Evolutionary conservation across 2,888 invertebrate species (phyloP).

Genomic region (Drosophila cognata): DNA sequence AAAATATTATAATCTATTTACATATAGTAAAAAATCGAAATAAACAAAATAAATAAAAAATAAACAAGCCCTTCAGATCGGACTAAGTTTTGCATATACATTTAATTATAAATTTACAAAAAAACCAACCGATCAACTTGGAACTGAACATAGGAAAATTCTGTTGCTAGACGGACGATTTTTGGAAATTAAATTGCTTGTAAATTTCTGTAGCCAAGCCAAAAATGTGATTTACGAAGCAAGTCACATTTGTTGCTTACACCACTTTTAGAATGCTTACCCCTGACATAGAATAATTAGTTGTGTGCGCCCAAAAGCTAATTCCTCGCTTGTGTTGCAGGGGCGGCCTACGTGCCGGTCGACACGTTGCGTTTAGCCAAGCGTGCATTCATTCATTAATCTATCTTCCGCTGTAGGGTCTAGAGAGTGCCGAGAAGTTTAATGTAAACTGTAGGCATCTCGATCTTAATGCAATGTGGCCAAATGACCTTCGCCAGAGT

Average conservation of each 20-base stretch:
- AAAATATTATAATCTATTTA: background rate
- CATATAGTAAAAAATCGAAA: background rate
- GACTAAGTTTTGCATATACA: background rate
- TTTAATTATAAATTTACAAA: background rate
- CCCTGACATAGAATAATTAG: constrained; percentile 14
- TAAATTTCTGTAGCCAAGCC: background rate
- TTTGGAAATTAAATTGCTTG: background rate
- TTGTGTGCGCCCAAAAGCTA: constrained; percentile 1
- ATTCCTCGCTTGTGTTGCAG: constrained; percentile 21
- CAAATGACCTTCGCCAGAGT: constrained; percentile 8
- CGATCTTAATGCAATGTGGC: constrained; percentile 2
- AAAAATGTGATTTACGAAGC: background rate
- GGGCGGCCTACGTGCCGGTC: constrained; percentile 62
- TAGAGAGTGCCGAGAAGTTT: constrained; percentile 18
- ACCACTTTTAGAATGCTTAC: background rate
- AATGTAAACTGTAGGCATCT: background rate
- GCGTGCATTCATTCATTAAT: background rate
- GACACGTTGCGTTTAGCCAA: constrained; percentile 54
- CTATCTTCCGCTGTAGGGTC: constrained; percentile 5
- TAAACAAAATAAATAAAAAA: background rate
- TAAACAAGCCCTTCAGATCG: background rate
- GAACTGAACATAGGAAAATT: background rate
- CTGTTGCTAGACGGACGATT: background rate
- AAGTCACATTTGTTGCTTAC: background rate
- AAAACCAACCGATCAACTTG: background rate